Evolutionary conservation across 2,888 invertebrate species (phyloP).

Genomic region (Heterodera filipjevi): DNA sequence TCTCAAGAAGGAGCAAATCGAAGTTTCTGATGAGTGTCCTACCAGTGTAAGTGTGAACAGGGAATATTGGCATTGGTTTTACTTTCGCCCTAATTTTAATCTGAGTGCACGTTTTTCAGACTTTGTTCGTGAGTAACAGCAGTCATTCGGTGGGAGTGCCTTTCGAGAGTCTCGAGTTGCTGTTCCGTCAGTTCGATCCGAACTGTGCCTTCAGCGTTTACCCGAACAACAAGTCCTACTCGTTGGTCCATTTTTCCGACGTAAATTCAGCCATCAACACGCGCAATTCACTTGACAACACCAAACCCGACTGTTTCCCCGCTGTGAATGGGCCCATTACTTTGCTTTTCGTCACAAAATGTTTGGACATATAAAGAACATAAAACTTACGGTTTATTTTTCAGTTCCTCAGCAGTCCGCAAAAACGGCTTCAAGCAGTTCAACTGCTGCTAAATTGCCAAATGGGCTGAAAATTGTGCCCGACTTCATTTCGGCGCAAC

Average conservation of each 20-base stretch:
- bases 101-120: conserved; percentile 47
- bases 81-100: neutral
- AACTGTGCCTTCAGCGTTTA: conserved; percentile 47
- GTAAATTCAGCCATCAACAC: conserved; percentile 20
- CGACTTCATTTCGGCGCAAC: conserved; percentile 46
- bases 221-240: conserved; percentile 43
- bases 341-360: conserved; percentile 29
- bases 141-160: conserved; percentile 53
- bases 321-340: conserved; percentile 11
- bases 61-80: neutral
- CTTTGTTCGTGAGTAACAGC: conserved; percentile 53
- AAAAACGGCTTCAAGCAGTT: neutral
- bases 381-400: neutral
- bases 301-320: conserved; percentile 23
- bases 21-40: conserved; percentile 10
- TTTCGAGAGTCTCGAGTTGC: conserved; percentile 49
- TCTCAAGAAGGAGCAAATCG: neutral
- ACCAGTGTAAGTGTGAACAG: conserved; percentile 28
- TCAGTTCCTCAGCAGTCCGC: neutral
- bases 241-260: conserved; percentile 31
- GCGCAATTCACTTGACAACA: conserved; percentile 25
- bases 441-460: conserved; percentile 33
- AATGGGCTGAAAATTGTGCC: conserved; percentile 48
- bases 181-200: conserved; percentile 45
- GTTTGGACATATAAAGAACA: conserved; percentile 4